Base-by-base conservation (phyloP, 2,113 vertebrate genomes). In the Spilogale gracilis region DNA sequence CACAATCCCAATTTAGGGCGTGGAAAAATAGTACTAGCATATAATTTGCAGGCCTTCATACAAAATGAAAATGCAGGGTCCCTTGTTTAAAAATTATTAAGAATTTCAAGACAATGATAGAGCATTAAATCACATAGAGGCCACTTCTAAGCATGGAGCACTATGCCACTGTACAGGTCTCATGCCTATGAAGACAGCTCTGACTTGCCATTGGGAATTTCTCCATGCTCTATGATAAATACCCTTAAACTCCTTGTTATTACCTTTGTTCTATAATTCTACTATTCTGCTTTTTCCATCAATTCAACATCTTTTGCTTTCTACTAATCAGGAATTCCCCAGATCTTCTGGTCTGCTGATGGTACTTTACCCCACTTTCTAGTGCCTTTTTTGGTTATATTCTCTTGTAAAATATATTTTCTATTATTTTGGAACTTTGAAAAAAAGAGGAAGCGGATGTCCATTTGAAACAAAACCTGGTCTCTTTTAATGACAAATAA, bases 391-490 rank as follows among this genome's bases (percentile, higher is more conserved):
- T 67, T n/a, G 25, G 20, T 38, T 67, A 74, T 58, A 67, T 83
- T 63, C 65, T 54, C 45, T 88, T 69, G 12, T 45, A 60, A 96
- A 60, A 60, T 69, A 16, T 27, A 58, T 80, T 74, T 58, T 87
- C n/a, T 85, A 67, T 74, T 61, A 88, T 60, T n/a, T 78, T 76
- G 50, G 61, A 61, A 52, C 38, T 60, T 82, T 52, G 30, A 21
- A 30, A 56, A 89, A 48, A 86, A 96, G 50, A 86, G 48, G 38
- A 91, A 82, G 67, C 58, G 91, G 67, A 86, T 69, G 32, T 82
- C 50, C 32, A 45, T 52, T 43, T 83, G 43, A 92, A 67, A 52
- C 50, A 69, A 95, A 79, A 52, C 48, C 54, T 71, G 9, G 14
- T 10, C 74, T 87, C 17, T 87, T 79, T n/a, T 32, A 12, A 73